A percentile compares a stretch with the other conserved stretches of the same genome.
These are phyloP conservation scores for Atractosteus spatula DNA, from an alignment of 2,113 vertebrate species.

Conservation along the genomic window DNA sequence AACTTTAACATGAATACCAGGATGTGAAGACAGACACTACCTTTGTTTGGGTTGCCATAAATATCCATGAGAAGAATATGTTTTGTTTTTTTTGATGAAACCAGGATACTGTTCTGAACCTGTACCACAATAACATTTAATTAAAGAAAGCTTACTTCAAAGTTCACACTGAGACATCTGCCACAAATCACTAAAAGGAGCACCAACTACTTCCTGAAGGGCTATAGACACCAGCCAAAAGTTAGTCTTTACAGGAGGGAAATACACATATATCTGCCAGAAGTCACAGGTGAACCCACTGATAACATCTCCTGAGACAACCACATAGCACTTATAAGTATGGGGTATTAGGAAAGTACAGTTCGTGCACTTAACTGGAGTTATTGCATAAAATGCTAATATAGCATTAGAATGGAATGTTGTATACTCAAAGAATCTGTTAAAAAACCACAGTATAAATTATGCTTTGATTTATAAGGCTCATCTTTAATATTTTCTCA, in stretches of 20 bases:
- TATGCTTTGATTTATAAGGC: no score
- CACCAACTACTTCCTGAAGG: not conserved
- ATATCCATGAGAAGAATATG: conserved; percentile 19
- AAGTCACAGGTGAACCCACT: no score
- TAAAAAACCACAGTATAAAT: no score
- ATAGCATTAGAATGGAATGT: no score
- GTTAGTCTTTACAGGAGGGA: not conserved
- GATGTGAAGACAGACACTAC: conserved; percentile 14
- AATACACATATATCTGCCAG: not conserved
- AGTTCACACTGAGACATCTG: not conserved
- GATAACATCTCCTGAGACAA: no score
- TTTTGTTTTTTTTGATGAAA: conserved; percentile 17
- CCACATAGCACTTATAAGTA: no score
- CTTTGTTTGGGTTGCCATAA: conserved; percentile 13
- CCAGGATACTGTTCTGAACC: not conserved
- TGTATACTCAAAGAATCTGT: no score
- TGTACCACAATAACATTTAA: not conserved
- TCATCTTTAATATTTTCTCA: no score
- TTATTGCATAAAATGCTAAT: no score
- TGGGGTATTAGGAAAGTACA: no score
- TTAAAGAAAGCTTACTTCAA: not conserved
- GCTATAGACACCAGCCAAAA: not conserved
- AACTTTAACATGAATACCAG: conserved; percentile 16
- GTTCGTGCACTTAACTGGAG: no score
- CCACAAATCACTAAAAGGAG: not conserved